A percentile compares a stretch with the other conserved stretches of the same genome.
phyloP scores from a whole-genome alignment of 2,797 vertebrate genomes.

The Champsocephalus esox region DNA sequence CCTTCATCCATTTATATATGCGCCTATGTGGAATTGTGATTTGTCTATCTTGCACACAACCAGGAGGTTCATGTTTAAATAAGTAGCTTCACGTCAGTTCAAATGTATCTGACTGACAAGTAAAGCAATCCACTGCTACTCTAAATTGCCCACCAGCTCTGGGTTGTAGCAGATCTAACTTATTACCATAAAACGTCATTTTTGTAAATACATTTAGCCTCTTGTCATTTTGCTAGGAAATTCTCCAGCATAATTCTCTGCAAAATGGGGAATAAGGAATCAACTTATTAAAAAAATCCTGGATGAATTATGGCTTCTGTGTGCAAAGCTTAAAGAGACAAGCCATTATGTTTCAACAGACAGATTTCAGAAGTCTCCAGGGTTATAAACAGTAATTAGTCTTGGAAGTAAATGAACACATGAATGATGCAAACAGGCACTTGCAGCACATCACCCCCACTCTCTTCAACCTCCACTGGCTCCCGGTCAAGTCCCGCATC shows the following conservation, averaged over 20 bases:
- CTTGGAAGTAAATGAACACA: slow-evolving; percentile 53
- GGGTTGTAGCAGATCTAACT: background rate
- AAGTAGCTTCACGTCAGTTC: slow-evolving; percentile 11
- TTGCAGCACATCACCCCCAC: background rate
- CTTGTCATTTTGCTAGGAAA: slow-evolving; percentile 4
- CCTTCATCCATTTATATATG: background rate
- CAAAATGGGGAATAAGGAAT: slow-evolving; percentile 42
- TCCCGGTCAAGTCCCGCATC: too few relatives aligned
- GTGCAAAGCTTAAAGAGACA: slow-evolving; percentile 34
- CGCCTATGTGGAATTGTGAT: background rate
- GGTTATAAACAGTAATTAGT: slow-evolving; percentile 53
- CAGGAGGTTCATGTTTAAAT: slow-evolving; percentile 5
- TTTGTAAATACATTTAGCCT: slow-evolving; percentile 7
- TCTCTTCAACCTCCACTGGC: too few relatives aligned
- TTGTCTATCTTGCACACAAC: background rate
- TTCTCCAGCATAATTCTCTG: slow-evolving; percentile 23
- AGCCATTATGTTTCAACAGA: slow-evolving; percentile 35
- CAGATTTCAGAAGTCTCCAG: slow-evolving; percentile 28
- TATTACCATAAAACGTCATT: slow-evolving; percentile 30
- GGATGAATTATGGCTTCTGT: slow-evolving; percentile 18
- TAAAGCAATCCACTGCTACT: background rate
- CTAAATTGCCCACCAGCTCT: background rate
- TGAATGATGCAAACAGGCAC: slow-evolving; percentile 35
- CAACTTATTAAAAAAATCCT: slow-evolving; percentile 16
- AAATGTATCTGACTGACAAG: slow-evolving; percentile 14